A percentile compares a stretch with the other conserved stretches of the same genome.
Conservation (phyloP, 2,888 invertebrate genomes). For the Frankliniella fusca region DNA sequence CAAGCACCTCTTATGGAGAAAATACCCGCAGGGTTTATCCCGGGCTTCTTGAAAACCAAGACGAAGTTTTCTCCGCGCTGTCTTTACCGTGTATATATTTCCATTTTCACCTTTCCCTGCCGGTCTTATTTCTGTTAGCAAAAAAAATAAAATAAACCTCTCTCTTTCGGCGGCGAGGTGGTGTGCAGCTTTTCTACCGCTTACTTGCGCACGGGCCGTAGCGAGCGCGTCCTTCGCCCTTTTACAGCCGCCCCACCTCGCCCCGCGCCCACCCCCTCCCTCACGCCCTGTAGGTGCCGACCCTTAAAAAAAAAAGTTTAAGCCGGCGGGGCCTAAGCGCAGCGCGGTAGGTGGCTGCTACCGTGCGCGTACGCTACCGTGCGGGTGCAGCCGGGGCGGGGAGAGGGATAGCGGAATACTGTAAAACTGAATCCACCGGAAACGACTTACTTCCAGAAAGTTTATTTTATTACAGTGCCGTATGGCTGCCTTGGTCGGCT, state of each 20-base stretch:
- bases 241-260: not conserved
- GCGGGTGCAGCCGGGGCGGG: not conserved
- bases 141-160: too few relatives aligned
- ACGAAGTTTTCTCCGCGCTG: too few relatives aligned
- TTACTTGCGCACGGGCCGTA: too few relatives aligned
- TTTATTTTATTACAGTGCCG: not conserved
- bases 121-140: too few relatives aligned
- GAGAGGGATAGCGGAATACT: not conserved
- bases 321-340: not conserved
- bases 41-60: too few relatives aligned
- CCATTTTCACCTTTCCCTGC: too few relatives aligned
- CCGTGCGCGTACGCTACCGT: not conserved
- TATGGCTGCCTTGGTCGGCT: not conserved
- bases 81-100: too few relatives aligned
- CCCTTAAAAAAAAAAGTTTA: not conserved
- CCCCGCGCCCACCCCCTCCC: not conserved
- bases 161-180: too few relatives aligned
- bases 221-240: too few relatives aligned
- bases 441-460: not conserved
- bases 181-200: too few relatives aligned
- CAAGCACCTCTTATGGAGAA: too few relatives aligned
- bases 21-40: too few relatives aligned
- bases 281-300: not conserved
- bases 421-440: not conserved
- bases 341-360: not conserved